phyloP scores from a whole-genome alignment of 2,113 vertebrate genomes.

The Epinephelus moara region DNA sequence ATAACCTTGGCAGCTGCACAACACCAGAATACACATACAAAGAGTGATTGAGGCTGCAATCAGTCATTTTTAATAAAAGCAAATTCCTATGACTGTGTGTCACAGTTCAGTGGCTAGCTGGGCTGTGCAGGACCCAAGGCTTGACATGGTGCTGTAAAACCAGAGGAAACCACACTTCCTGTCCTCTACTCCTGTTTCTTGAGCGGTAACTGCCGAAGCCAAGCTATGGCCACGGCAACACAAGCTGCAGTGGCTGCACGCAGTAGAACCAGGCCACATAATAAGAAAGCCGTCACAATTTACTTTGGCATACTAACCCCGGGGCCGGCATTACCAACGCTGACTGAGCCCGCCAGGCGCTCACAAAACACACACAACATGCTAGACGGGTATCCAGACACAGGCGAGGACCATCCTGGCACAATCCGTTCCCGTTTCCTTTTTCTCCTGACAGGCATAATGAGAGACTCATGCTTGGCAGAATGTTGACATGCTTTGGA shows the following conservation, averaged over 20 bases:
- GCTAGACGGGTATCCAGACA: slow-evolving; percentile 32
- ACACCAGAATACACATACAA: slow-evolving; percentile 24
- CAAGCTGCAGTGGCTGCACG: slow-evolving; percentile 37
- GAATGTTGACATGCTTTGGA: slow-evolving; percentile 51
- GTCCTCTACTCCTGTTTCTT: slow-evolving; percentile 55
- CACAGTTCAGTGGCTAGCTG: slow-evolving; percentile 48
- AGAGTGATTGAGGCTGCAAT: slow-evolving; percentile 20
- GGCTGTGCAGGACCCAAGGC: slow-evolving; percentile 36
- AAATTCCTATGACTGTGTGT: slow-evolving; percentile 54
- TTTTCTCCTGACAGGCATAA: slow-evolving; percentile 47
- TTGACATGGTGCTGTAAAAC: slow-evolving; percentile 59
- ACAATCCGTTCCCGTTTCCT: slow-evolving; percentile 24
- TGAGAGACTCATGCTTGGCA: slow-evolving; percentile 55
- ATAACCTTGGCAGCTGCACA: slow-evolving; percentile 40
- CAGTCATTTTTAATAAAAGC: slow-evolving; percentile 59
- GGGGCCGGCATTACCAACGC: slow-evolving; percentile 23
- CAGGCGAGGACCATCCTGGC: slow-evolving; percentile 48
- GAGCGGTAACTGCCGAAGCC: slow-evolving; percentile 42
- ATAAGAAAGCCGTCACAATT: slow-evolving; percentile 51
- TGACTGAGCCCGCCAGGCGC: slow-evolving; percentile 20
- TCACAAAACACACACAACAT: slow-evolving; percentile 38
- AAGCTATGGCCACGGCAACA: slow-evolving; percentile 33
- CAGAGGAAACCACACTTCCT: slow-evolving; percentile 74
- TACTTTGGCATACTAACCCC: slow-evolving; percentile 56
- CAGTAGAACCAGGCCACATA: slow-evolving; percentile 49